phyloP scores from a whole-genome alignment of 1,140 invertebrate species.

The Panagrolaimus sp. region DNA sequence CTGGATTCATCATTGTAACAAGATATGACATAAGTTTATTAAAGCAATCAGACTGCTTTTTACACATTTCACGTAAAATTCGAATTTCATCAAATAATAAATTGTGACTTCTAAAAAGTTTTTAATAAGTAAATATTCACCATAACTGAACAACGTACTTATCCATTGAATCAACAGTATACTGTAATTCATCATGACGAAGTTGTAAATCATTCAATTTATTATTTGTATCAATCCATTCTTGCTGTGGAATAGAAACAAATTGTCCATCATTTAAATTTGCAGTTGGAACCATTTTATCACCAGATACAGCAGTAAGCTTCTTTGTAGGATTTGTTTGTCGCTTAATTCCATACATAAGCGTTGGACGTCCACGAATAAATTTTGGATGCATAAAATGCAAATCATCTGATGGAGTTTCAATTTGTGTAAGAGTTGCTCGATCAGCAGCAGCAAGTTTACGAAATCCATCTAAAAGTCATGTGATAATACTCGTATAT shows the following conservation, averaged over 20 bases:
- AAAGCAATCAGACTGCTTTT: constrained; percentile 5
- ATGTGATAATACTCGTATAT: background rate
- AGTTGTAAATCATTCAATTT: background rate
- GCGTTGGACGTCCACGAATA: constrained; percentile 8
- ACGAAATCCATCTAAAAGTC: constrained; percentile 14
- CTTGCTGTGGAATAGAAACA: background rate
- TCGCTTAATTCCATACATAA: constrained; percentile 14
- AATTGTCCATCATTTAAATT: background rate
- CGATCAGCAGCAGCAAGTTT: constrained; percentile 12
- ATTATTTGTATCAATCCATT: background rate
- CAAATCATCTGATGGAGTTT: constrained; percentile 10
- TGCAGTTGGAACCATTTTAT: background rate
- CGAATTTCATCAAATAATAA: background rate
- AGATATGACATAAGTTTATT: background rate
- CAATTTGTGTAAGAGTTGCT: background rate
- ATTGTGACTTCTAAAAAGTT: background rate
- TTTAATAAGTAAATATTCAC: background rate
- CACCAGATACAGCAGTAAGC: background rate
- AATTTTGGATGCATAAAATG: constrained; percentile 13
- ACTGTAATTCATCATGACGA: background rate
- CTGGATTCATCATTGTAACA: background rate
- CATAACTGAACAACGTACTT: background rate
- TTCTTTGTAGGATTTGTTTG: constrained; percentile 13
- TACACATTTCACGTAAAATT: constrained; percentile 3
- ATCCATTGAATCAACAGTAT: background rate